Percentiles rank a stretch among this genome's conserved stretches.
These are phyloP conservation scores for Sparidentex hasta DNA, from an alignment of 2,797 vertebrate genomes.

Conservation along the genomic window DNA sequence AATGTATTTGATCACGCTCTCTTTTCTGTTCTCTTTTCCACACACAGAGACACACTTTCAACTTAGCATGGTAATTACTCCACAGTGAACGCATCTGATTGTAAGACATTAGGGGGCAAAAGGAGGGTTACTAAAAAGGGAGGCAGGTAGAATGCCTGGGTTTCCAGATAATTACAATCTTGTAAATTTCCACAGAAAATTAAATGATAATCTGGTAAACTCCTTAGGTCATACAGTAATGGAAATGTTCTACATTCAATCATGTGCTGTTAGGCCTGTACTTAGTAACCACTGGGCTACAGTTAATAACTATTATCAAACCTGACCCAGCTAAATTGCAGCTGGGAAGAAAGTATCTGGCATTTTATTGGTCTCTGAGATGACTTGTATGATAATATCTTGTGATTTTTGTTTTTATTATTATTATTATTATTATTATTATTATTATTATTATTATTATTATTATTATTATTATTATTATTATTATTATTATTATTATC, in stretches of 20 bases:
- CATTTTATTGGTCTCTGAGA: slow-evolving; percentile 32
- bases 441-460: too few species aligned
- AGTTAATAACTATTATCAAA: slow-evolving; percentile 58
- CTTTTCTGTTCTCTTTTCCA: neutral
- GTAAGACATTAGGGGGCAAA: slow-evolving; percentile 21
- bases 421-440: too few species aligned
- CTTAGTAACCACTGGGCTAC: slow-evolving; percentile 50
- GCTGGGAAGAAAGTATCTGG: slow-evolving; percentile 32
- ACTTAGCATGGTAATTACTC: slow-evolving; percentile 41
- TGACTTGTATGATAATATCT: slow-evolving; percentile 21
- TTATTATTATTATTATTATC: too few species aligned
- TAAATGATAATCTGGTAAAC: slow-evolving; percentile 66
- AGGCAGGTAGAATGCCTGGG: slow-evolving; percentile 41
- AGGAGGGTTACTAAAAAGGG: slow-evolving; percentile 24
- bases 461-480: too few species aligned
- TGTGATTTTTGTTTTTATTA: neutral
- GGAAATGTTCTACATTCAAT: slow-evolving; percentile 59
- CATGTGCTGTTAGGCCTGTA: slow-evolving; percentile 47
- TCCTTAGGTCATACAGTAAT: slow-evolving; percentile 66
- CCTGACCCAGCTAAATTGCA: slow-evolving; percentile 43
- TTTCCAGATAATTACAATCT: slow-evolving; percentile 60
- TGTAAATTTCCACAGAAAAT: slow-evolving; percentile 62
- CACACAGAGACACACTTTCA: slow-evolving; percentile 1
- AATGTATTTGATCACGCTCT: slow-evolving; percentile 1
- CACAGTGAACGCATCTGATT: slow-evolving; percentile 34